A percentile compares a stretch with the other conserved stretches of the same genome.
These are phyloP conservation scores for Corvus hawaiiensis DNA, from an alignment of 2,113 vertebrate species.

Conservation along the genomic window DNA sequence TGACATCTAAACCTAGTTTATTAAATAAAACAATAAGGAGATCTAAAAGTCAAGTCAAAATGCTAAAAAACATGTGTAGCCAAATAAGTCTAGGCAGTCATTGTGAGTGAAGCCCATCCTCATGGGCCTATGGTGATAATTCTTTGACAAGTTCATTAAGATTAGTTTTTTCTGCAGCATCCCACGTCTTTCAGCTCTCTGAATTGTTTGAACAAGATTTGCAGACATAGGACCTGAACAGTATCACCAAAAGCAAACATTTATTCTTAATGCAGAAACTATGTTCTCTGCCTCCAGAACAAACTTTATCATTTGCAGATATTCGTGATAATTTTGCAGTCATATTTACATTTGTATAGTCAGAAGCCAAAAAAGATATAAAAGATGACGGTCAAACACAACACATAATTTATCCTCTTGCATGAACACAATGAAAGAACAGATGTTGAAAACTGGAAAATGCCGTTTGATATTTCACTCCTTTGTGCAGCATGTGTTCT, in stretches of 20 bases:
- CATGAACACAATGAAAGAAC: neutral
- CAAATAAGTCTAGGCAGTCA: neutral
- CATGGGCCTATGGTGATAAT: neutral
- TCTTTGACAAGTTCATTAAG: neutral
- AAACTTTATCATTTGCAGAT: neutral
- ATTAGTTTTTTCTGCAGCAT: neutral
- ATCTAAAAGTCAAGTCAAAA: neutral
- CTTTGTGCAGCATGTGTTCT: neutral
- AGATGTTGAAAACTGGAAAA: neutral
- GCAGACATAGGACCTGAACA: neutral
- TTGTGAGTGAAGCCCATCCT: neutral
- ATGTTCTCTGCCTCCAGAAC: neutral
- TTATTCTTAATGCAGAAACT: neutral
- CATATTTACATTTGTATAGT: neutral
- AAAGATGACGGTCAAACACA: neutral
- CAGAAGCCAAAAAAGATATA: neutral
- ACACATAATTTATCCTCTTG: neutral
- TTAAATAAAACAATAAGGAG: neutral
- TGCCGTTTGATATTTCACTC: neutral
- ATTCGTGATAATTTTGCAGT: neutral
- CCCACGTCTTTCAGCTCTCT: neutral
- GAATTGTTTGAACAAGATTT: neutral
- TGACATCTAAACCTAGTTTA: neutral
- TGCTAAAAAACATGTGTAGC: neutral
- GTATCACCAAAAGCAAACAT: neutral